Evolutionary conservation across 2,888 invertebrate species (phyloP), one percentile per base, ranked within the genome.

Genomic region (Leptinotarsa rubiginosa): DNA sequence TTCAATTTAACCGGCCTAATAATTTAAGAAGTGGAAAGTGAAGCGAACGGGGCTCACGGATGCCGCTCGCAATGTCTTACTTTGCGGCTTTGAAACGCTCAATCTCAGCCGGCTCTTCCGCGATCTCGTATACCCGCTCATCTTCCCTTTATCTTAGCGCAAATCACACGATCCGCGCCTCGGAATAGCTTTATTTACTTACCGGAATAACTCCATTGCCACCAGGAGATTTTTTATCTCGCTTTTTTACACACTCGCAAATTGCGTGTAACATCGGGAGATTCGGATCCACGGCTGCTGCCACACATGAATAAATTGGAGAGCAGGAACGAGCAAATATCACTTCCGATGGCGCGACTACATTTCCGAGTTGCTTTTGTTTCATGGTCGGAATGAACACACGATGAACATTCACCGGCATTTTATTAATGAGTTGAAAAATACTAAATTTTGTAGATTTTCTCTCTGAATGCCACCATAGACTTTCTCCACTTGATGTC

Each of bases 141-240:
- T 74, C 74, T 76, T 70, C 71, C 75, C 82, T 84, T 85, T 85
- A 84, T 84, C 83, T 84, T 78, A 79, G 79, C 80, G 81, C 81
- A 67, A 84, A 85, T 85, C 84, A 82, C 83, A 80, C 81, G 83
- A 82, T 83, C 82, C 83, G 80, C 83, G 82, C 81, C 80, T 83
- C 71, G 80, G 80, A 85, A 85, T 84, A 79, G 84, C 84, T 84
- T 84, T 85, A 85, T 85, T 85, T 85, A 85, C 85, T 85, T 85
- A 84, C 83, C 83, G 82, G 84, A 84, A 85, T 84, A 84, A 84
- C 83, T 84, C 83, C 82, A 83, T 84, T 81, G 82, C 82, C 82
- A 78, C 81, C 81, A 76, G 78, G 81, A 81, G 82, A 80, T 84
- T 84, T 84, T 83, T 77, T 75, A 76, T 78, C 75, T 75, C 73